Conservation (phyloP, 2,888 invertebrate species). For the Atrina japonica region DNA sequence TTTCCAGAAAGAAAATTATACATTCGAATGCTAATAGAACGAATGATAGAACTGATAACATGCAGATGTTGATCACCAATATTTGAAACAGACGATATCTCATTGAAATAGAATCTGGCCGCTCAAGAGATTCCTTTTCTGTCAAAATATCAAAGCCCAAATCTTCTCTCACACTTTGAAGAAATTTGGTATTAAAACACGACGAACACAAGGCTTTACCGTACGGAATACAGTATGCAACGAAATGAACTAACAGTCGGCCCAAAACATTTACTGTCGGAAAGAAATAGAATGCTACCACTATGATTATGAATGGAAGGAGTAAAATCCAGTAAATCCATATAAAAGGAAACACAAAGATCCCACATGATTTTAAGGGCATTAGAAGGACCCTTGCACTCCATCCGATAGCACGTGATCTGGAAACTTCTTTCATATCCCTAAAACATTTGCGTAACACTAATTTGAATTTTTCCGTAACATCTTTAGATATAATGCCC, state of each 20-base stretch:
- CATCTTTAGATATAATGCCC: conserved; percentile 53
- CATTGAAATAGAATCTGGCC: too few relatives aligned
- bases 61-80: not conserved
- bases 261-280: conserved; percentile 73
- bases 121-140: too few relatives aligned
- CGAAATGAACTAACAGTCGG: conserved; percentile 66
- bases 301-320: conserved; percentile 58
- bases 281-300: conserved; percentile 70
- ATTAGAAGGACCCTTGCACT: conserved; percentile 61
- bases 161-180: too few relatives aligned
- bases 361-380: conserved; percentile 71
- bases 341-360: conserved; percentile 66
- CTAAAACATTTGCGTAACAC: conserved; percentile 62
- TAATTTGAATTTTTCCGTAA: conserved; percentile 58
- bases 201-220: conserved; percentile 1
- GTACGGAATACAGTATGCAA: conserved; percentile 60
- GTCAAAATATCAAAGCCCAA: too few relatives aligned
- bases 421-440: conserved; percentile 63
- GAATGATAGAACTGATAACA: conserved; percentile 50
- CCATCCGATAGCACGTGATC: conserved; percentile 55
- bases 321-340: conserved; percentile 64
- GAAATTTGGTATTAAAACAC: too few relatives aligned
- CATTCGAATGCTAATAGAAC: conserved; percentile 73
- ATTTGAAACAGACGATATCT: not conserved
- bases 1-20: conserved; percentile 72